Evolutionary conservation across 2,888 invertebrate species (phyloP), one percentile per base, ranked within the genome.

Genomic region (Papilio elwesi): DNA sequence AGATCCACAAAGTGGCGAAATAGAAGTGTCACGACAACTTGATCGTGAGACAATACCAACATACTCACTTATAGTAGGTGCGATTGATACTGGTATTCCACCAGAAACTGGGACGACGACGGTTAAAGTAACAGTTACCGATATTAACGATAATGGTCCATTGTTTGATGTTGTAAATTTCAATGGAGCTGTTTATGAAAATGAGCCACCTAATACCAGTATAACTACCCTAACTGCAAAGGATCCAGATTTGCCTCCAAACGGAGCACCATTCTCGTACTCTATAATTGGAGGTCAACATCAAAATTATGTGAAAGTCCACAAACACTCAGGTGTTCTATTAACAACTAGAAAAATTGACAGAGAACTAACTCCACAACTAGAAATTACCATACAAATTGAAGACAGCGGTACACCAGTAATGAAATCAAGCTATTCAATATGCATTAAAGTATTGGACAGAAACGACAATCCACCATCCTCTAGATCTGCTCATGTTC

Each of bases 81-180:
- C 98, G 1, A 97, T 98, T 73, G 98, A 98, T 83, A 97, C 97
- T 8, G 98, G 98, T 0, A 87, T 95, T 12, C 98, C 98, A 4
- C 98, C 98, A 2, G 98, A 98, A 91, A 98, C 98, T 63, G 98
- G 98, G n/a, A 97, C 97, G 0, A 95, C 98, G 0, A 95, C 96
- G 0, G 97, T 99, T 0, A 96, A 96, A 85, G 96, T 99, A 69
- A 95, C 96, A 38, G 85, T 99, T 0, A 94, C 95, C 10, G 98
- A 99, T 86, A 95, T 98, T n/a, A 99, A 99, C 84, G 98, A 99
- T 83, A 98, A 98, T 85, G 98, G 97, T 0, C 99, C 98, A 0
- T 90, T 96, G 51, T 98, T 99, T 82, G 96, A 97, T 77, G 94
- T 96, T 0, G 91, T 95, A 0, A 95, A 95, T 77, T 95, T 97